Base-by-base conservation (phyloP, 2,797 vertebrate genomes). In the Spinibarbus caldwelli region DNA sequence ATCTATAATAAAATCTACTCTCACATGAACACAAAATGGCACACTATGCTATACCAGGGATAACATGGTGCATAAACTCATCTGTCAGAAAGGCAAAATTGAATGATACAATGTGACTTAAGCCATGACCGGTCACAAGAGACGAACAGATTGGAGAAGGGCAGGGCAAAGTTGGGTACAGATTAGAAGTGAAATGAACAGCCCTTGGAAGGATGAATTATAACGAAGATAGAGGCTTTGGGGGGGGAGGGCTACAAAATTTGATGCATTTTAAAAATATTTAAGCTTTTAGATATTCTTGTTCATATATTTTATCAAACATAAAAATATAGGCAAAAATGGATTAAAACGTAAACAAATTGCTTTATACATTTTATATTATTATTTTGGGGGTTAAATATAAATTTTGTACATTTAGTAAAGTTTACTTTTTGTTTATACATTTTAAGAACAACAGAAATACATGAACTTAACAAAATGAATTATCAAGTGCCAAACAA, bases 21-120 rank as follows among this genome's bases (percentile, higher is more conserved):
- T 67, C 5, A 29, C 31, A 73, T 80, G 54, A 80, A 64, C 54
- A 72, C 47, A 38, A 45, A 49, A 6, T 85, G 52, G 31, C 76
- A 79, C 41, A 47, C 49, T 21, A 38, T 17, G 3, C 62, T 26
- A 54, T 78, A 38, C 47, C 64, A 57, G 14, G 54, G 34, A 82
- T 41, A 70, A 67, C 79, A 72, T n/a, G 43, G 67, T 54, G 68
- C 64, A 87, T 85, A 84, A 88, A 87, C 82, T 49, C 87, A 88
- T 85, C 84, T 73, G 85, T 86, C 77, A 73, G 71, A 62, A 87
- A 78, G 75, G 71, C 57, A 68, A 72, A 86, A 85, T 80, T 57
- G 80, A 62, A 76, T 86, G 88, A 90, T 86, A 67, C 34, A 84
- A 80, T 70, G 41, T 72, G 86, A 87, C 76, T 89, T 89, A 87